Percentiles rank a stretch among this genome's conserved stretches.
Evolutionary conservation across 1,140 invertebrate genomes (phyloP).

Genomic region (Drosophila pachea): DNA sequence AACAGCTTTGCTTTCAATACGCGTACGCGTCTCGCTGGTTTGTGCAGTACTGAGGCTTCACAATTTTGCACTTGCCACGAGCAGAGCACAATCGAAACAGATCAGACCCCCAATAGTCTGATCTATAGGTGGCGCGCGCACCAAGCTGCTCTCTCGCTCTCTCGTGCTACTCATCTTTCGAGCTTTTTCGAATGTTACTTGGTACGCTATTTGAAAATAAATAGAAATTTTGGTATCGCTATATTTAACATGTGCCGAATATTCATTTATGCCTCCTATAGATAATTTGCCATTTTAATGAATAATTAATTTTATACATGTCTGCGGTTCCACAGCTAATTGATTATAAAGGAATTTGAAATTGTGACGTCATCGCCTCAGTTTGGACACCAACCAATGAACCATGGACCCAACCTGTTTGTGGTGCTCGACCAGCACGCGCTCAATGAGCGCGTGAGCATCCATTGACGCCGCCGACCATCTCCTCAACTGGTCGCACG

Average conservation of each 20-base stretch:
- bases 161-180: neutral
- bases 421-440: neutral
- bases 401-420: slow-evolving; percentile 5
- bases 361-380: slow-evolving; percentile 28
- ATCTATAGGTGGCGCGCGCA: slow-evolving; percentile 22
- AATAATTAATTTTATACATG: neutral
- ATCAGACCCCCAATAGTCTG: slow-evolving; percentile 30
- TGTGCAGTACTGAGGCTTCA: slow-evolving; percentile 58
- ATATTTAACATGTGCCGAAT: no score
- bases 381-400: neutral
- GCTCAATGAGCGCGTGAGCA: slow-evolving; percentile 24
- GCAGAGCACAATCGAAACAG: slow-evolving; percentile 34
- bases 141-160: slow-evolving; percentile 7
- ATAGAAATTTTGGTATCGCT: neutral
- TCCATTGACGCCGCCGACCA: slow-evolving; percentile 10
- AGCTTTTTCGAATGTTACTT: neutral
- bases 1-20: slow-evolving; percentile 40
- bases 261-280: no score
- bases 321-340: neutral
- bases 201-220: slow-evolving; percentile 2
- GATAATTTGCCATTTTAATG: neutral
- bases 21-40: slow-evolving; percentile 53
- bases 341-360: slow-evolving; percentile 1
- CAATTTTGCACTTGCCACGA: slow-evolving; percentile 57
- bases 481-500: slow-evolving; percentile 3